These are phyloP conservation scores for Priocnemis perturbator DNA, from an alignment of 2,888 invertebrate genomes.

Conservation along the genomic window DNA sequence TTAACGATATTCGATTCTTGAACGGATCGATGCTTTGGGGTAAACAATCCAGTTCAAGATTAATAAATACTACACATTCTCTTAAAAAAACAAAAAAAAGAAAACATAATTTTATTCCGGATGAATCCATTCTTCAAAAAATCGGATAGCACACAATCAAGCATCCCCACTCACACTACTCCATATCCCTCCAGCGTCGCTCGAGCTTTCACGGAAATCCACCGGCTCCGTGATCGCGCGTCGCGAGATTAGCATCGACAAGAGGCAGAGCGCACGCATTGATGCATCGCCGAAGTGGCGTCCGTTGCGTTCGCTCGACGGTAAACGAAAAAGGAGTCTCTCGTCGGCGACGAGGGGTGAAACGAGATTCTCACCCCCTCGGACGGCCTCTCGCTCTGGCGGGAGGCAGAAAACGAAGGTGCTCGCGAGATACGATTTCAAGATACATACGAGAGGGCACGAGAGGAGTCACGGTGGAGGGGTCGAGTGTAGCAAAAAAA, in stretches of 20 bases:
- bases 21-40: too few species aligned
- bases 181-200: too few species aligned
- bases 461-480: neutral
- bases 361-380: conserved; percentile 23
- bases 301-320: neutral
- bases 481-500: conserved; percentile 23
- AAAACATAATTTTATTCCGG: too few species aligned
- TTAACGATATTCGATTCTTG: too few species aligned
- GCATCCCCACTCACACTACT: too few species aligned
- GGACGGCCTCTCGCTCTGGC: conserved; percentile 3
- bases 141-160: too few species aligned
- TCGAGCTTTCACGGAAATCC: too few species aligned
- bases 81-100: too few species aligned
- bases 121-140: too few species aligned
- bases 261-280: conserved; percentile 1
- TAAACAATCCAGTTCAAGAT: too few species aligned
- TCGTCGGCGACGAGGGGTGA: conserved; percentile 14
- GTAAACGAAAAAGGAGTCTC: conserved; percentile 3
- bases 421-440: conserved; percentile 25
- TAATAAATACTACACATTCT: too few species aligned
- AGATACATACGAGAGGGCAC: conserved; percentile 6
- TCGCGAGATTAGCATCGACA: conserved; percentile 2
- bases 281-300: neutral
- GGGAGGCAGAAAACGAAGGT: conserved; percentile 3
- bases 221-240: too few species aligned